phyloP scores from a whole-genome alignment of 2,113 vertebrate species.

The Hystrix brachyura region DNA sequence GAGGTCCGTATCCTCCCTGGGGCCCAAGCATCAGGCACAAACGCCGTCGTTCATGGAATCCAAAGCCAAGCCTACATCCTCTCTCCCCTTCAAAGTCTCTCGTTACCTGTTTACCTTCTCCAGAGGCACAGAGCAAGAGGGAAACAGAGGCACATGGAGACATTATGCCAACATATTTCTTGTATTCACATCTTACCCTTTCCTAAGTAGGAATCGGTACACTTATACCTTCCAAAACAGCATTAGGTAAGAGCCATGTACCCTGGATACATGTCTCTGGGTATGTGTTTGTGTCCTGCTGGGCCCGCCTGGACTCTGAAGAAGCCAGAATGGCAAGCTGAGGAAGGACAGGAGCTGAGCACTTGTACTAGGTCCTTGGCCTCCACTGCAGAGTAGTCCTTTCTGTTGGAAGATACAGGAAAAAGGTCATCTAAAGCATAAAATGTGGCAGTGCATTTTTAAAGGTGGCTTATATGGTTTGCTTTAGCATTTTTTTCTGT shows the following conservation, averaged over 20 bases:
- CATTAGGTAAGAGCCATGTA: fast-evolving
- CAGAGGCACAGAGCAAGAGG: background rate
- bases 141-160: too few species aligned
- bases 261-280: too few species aligned
- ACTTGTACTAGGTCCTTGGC: background rate
- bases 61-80: background rate
- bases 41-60: fast-evolving
- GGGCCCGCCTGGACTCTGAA: background rate
- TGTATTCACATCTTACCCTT: background rate
- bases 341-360: background rate
- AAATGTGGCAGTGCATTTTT: background rate
- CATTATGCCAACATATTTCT: background rate
- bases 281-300: background rate
- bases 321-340: background rate
- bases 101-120: background rate
- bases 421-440: background rate
- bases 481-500: background rate
- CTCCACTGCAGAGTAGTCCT: background rate
- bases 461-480: background rate
- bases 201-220: background rate
- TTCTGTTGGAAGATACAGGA: background rate
- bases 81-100: background rate
- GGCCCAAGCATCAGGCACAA: background rate
- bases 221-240: background rate
- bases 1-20: background rate